Conservation (phyloP, 2,888 invertebrate species). For the Dryococelus australis region DNA sequence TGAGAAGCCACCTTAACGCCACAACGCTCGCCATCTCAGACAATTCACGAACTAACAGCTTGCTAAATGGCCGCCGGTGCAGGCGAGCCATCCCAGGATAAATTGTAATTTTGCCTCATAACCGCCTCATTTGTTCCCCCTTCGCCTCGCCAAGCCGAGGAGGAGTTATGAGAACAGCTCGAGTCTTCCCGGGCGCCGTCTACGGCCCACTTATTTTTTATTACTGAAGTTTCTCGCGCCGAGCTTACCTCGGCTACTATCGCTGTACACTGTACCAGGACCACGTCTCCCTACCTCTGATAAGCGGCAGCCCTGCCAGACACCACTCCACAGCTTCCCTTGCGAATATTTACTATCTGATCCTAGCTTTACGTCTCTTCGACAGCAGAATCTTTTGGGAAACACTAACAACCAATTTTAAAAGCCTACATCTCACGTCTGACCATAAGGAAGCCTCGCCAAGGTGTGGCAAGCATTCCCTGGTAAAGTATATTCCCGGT, state of each 20-base stretch:
- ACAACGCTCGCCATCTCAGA: background rate
- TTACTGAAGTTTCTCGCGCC: background rate
- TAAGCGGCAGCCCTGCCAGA: too few relatives aligned
- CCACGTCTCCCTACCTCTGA: too few relatives aligned
- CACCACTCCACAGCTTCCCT: too few relatives aligned
- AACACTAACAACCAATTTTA: too few relatives aligned
- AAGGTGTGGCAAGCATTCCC: too few relatives aligned
- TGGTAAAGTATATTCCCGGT: too few relatives aligned
- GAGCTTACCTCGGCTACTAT: background rate
- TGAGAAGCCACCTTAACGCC: background rate
- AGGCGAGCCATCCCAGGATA: background rate
- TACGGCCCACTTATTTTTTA: background rate
- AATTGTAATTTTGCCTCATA: background rate
- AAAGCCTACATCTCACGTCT: too few relatives aligned
- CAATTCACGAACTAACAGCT: background rate
- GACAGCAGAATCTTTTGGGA: too few relatives aligned
- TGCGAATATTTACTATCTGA: too few relatives aligned
- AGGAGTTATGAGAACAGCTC: background rate
- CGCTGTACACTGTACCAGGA: background rate
- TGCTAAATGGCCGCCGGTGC: background rate
- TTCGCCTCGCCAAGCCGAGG: background rate
- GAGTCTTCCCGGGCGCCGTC: background rate
- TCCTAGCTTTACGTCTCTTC: too few relatives aligned
- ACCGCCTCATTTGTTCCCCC: conserved; percentile 1
- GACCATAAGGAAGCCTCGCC: too few relatives aligned